Evolutionary conservation across 1,140 invertebrate genomes (phyloP).

Genomic region (Eufriesea mexicana): DNA sequence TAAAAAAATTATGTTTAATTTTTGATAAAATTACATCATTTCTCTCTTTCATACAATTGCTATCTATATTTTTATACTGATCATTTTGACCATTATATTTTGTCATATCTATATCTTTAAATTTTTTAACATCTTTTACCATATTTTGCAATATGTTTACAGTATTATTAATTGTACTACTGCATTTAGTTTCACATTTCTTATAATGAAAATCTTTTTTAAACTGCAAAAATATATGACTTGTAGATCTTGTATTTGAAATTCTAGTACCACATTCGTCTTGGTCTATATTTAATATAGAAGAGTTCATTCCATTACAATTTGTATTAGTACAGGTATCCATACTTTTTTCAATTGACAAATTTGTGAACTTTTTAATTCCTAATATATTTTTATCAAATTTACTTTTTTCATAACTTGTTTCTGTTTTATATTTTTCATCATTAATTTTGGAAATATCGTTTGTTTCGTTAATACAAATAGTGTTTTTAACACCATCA

Average conservation of each 20-base stretch:
- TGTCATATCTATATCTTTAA: not conserved
- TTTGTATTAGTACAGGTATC: not conserved
- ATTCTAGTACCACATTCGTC: too few relatives aligned
- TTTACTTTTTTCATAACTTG: not conserved
- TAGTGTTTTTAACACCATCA: not conserved
- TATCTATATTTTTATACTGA: not conserved
- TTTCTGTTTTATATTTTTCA: not conserved
- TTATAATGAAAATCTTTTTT: not conserved
- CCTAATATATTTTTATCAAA: not conserved
- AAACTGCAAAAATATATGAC: not conserved
- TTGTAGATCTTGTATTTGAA: not conserved
- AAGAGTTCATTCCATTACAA: not conserved
- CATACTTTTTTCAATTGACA: not conserved
- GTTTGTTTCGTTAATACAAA: not conserved
- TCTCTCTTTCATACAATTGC: not conserved
- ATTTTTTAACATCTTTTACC: not conserved
- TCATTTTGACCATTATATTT: not conserved
- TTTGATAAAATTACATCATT: not conserved
- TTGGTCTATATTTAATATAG: not conserved
- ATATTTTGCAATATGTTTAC: not conserved
- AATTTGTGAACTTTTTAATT: not conserved
- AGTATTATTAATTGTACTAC: not conserved
- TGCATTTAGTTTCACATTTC: not conserved
- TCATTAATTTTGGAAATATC: not conserved
- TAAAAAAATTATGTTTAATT: not conserved